phyloP scores from a whole-genome alignment of 2,113 vertebrate species.

The Empidonax alnorum region DNA sequence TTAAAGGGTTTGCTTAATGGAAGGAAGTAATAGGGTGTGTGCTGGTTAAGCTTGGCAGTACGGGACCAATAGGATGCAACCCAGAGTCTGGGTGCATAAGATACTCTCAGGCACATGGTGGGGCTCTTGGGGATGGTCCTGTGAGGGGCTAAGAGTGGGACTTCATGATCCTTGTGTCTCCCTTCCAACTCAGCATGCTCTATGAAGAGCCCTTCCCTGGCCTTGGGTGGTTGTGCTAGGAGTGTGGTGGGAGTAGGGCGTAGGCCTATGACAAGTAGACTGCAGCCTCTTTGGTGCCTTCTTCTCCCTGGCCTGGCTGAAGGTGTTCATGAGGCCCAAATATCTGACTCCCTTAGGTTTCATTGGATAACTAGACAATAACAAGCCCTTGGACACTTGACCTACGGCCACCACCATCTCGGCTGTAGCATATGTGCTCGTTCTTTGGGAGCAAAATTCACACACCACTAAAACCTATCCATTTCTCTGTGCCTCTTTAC shows the following conservation, averaged over 20 bases:
- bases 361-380: not conserved
- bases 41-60: not conserved
- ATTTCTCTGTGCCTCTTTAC: not conserved
- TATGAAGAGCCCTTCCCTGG: not conserved
- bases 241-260: too few relatives aligned
- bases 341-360: not conserved
- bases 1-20: not conserved
- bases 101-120: too few relatives aligned
- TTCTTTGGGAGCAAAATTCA: not conserved
- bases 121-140: not conserved
- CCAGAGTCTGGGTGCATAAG: not conserved
- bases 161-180: not conserved
- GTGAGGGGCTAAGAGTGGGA: not conserved
- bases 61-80: accelerated
- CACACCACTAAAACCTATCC: not conserved
- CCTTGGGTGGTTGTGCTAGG: not conserved
- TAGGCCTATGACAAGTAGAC: not conserved
- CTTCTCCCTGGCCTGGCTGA: not conserved
- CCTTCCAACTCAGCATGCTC: not conserved
- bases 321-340: not conserved
- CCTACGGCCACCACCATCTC: not conserved
- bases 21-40: not conserved
- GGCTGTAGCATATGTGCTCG: not conserved
- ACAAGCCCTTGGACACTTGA: not conserved
- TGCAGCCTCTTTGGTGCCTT: not conserved